Percentiles rank a stretch among this genome's conserved stretches.
Conservation (phyloP, 2,888 invertebrate genomes). For the Formica aserva region DNA sequence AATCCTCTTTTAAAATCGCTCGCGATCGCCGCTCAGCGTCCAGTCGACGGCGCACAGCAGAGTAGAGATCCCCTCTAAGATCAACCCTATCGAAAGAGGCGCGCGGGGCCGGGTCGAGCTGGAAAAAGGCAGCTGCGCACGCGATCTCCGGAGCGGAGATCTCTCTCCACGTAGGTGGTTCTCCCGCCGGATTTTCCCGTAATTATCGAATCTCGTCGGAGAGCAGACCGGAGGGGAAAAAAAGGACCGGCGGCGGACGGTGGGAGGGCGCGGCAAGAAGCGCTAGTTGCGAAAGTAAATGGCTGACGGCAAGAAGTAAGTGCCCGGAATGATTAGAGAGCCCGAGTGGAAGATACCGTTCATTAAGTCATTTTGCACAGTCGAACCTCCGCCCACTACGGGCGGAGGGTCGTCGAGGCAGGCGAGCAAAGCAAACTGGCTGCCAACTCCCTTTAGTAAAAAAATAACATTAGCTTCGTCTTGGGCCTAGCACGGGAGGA, state of each 20-base stretch:
- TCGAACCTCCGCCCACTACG: constrained; percentile 74
- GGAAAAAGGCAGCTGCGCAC: constrained; percentile 54
- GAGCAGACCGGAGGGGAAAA: not conserved
- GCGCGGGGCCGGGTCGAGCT: not conserved
- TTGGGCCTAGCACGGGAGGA: constrained; percentile 45
- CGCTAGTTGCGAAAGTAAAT: constrained; percentile 77
- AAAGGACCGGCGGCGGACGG: not conserved
- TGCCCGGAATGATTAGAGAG: constrained; percentile 78
- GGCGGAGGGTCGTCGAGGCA: constrained; percentile 46
- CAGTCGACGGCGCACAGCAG: not conserved
- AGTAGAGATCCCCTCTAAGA: constrained; percentile 21
- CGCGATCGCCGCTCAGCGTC: constrained; percentile 26
- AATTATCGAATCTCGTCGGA: constrained; percentile 75
- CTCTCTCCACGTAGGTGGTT: constrained; percentile 66
- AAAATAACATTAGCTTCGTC: constrained; percentile 71
- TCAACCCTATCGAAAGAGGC: constrained; percentile 28
- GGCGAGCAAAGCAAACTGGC: constrained; percentile 72
- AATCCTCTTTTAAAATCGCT: constrained; percentile 44
- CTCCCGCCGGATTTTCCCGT: constrained; percentile 69
- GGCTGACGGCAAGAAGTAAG: constrained; percentile 77
- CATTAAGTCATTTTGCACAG: constrained; percentile 78
- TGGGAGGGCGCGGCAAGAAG: constrained; percentile 60
- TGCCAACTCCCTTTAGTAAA: constrained; percentile 74
- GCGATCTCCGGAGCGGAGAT: constrained; percentile 56
- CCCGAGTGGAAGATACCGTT: constrained; percentile 76